Evolutionary conservation across 1,140 invertebrate species (phyloP), one percentile per base, ranked within the genome.

Genomic region (Magallana angulata): DNA sequence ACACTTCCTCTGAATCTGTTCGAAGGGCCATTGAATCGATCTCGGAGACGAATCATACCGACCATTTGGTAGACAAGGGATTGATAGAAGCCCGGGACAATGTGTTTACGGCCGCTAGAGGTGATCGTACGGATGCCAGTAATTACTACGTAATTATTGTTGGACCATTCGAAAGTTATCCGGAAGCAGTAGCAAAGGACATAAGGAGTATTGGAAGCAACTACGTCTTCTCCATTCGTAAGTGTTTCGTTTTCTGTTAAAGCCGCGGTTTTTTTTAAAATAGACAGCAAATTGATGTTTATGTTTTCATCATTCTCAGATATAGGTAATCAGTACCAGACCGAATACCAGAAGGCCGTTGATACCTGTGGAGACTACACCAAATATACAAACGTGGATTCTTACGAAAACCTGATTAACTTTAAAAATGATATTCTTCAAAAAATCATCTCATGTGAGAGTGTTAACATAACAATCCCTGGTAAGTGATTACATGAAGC

Each of bases 31-130:
- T 76, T 30, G 68, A 76, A 76, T 18, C 18, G 24, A 76, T 76
- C 12, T 1, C 9, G 5, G 68, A 76, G 68, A 76, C 68, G 36
- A 36, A 12, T 30, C 24, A 30, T 4, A 30, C 18, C 1, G 12
- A 76, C 36, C 68, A 76, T 30, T 36, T 30, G 24, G 68, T 76
- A 12, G 24, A 76, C 24, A 30, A 36, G 36, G 68, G 68, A 12
- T 24, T 76, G 9, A 76, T 76, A 11, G 8, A 76, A 30, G 68
- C 68, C 24, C 68, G 68, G 68, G 68, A 76, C 24, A 76, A 76
- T 30, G 68, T 76, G 14, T 76, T 76, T 30, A 76, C 68, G 9
- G 18, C 68, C 68, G 18, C 68, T 0, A 24, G 68, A 11, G 68
- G 68, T 76, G 68, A 76, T 36, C 24, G 68, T 3, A 24, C 68